Percentiles rank a stretch among this genome's conserved stretches.
These are phyloP conservation scores for Calcarius lapponicus DNA, from an alignment of 2,797 vertebrate species.

Conservation along the genomic window DNA sequence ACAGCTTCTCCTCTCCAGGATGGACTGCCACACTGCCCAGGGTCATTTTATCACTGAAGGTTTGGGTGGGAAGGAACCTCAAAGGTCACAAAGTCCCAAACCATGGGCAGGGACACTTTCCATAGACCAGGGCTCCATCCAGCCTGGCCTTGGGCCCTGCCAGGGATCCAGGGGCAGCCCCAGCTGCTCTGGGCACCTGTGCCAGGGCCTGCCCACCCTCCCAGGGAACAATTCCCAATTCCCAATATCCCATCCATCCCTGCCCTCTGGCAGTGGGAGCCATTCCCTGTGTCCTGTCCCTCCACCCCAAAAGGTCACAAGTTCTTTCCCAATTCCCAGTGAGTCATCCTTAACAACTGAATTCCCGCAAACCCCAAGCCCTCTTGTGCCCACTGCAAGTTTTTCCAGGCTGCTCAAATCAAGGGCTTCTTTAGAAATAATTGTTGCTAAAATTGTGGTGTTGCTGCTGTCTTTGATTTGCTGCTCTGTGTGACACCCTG, in stretches of 20 bases:
- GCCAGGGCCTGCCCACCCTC: not conserved
- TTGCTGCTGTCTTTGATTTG: not conserved
- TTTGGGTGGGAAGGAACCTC: not conserved
- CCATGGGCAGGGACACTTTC: not conserved
- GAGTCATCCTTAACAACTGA: not conserved
- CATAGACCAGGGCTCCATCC: not conserved
- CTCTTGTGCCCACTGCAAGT: not conserved
- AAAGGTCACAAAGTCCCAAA: not conserved
- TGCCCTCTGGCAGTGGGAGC: not conserved
- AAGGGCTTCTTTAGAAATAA: not conserved
- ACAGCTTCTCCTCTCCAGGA: not conserved
- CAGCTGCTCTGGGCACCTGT: not conserved
- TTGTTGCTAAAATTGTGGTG: not conserved
- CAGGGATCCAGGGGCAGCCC: not conserved
- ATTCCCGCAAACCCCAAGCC: not conserved
- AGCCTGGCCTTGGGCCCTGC: fast-evolving
- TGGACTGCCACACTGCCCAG: not conserved
- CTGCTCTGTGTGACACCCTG: not conserved
- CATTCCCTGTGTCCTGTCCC: not conserved
- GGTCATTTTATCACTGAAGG: not conserved
- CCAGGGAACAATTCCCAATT: not conserved
- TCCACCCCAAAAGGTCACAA: not conserved
- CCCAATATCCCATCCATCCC: not conserved
- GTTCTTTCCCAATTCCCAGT: not conserved
- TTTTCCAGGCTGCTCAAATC: not conserved